Base-by-base conservation (phyloP, 2,113 vertebrate genomes). In the Malaclemys terrapin region DNA sequence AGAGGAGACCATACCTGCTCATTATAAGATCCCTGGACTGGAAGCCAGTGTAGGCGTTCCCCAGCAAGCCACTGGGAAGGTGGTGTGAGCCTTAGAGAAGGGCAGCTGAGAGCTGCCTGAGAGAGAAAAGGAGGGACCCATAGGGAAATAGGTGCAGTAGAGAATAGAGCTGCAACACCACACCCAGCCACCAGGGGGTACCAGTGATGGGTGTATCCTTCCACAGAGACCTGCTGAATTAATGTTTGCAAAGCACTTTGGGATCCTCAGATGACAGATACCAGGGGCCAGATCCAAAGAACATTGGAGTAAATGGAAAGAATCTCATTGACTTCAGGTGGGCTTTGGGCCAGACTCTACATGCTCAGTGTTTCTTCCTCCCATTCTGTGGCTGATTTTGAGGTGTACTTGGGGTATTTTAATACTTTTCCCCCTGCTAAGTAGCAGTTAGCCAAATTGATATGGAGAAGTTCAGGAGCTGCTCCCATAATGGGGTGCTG, bases 321-420 rank as follows among this genome's bases (percentile, higher is more conserved):
- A 4, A 42, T 76, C 49, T 86, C 0, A 1, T 42, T 90, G 81
- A 62, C 24, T 86, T 89, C 7, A 16, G 29, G 72, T 42, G 94
- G 2, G 29, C 6, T 27, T 3, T 27, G 62, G 8, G 24, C 86
- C 57, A 81, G 42, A 25, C 4, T 80, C 2, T 85, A 2, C 45
- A 1, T n/a, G 20, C 8, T 89, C 91, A 25, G 0, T n/a, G 29
- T 45, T 11, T 57, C 91, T 84, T n/a, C 45, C 8, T 92, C 14
- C 88, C 2, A 0, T 76, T 45, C 22, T 47, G 22, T 24, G 31
- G 38, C 53, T 20, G 0, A 0, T 91, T 88, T 78, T 54, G 8
- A 24, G 1, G 3, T 79, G 57, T 3, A 78, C 2, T 22, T 80
- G 49, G 57, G 65, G 2, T 19, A 19, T 10, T 90, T 35, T 52